These are phyloP conservation scores for Chaenogobius annularis DNA, from an alignment of 2,113 vertebrate species.

Conservation along the genomic window DNA sequence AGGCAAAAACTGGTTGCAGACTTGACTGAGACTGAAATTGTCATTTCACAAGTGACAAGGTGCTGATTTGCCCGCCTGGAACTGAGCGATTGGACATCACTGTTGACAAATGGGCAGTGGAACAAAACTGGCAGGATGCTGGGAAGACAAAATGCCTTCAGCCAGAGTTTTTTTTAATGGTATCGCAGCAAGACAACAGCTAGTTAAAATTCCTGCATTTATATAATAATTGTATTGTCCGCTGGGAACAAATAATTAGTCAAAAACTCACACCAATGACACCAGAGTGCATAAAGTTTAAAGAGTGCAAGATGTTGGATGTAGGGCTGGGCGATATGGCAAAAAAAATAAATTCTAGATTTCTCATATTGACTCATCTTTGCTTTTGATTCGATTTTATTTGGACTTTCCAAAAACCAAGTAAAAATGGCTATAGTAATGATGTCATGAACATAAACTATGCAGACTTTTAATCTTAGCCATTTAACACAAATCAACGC, in stretches of 20 bases:
- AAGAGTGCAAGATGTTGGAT: neutral
- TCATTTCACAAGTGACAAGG: conserved; percentile 81
- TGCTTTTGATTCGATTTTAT: too few species aligned
- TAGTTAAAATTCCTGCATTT: conserved; percentile 62
- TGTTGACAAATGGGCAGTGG: conserved; percentile 84
- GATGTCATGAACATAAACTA: too few species aligned
- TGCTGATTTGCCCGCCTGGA: conserved; percentile 78
- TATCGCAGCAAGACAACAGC: conserved; percentile 73
- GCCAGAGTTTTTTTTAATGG: conserved; percentile 60
- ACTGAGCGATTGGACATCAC: conserved; percentile 86
- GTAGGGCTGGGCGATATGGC: too few species aligned
- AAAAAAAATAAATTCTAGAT: too few species aligned
- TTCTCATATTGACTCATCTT: too few species aligned
- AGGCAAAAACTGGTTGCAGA: conserved; percentile 63
- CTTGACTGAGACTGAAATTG: conserved; percentile 79
- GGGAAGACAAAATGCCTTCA: conserved; percentile 82
- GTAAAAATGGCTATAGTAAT: too few species aligned
- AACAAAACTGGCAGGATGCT: conserved; percentile 81
- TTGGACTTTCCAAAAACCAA: too few species aligned
- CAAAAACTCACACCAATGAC: neutral
- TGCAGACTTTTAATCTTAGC: too few species aligned
- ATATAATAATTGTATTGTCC: conserved; percentile 39
- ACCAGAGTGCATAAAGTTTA: neutral
- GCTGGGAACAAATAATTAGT: conserved; percentile 6
- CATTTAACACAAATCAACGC: too few species aligned